Conservation (phyloP, 1,140 invertebrate species). For the Drosophila orosa region DNA sequence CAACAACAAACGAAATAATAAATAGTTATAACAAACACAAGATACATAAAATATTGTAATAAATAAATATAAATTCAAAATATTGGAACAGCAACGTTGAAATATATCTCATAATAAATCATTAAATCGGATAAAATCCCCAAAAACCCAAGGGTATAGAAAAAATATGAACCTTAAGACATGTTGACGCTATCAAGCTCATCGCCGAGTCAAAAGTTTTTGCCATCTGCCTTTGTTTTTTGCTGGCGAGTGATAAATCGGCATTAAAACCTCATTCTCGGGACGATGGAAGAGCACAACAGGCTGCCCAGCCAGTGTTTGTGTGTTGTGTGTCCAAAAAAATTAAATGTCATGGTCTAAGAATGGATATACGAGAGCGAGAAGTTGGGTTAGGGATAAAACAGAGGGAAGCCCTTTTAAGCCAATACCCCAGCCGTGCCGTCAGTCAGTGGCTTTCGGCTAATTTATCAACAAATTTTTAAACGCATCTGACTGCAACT, state of each 20-base stretch:
- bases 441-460: slow-evolving; percentile 54
- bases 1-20: too few species aligned
- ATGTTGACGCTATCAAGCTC: slow-evolving; percentile 39
- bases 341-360: slow-evolving; percentile 70
- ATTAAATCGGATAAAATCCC: not conserved
- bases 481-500: slow-evolving; percentile 50
- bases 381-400: slow-evolving; percentile 1
- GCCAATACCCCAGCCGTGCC: slow-evolving; percentile 31
- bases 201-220: slow-evolving; percentile 39
- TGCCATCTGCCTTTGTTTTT: slow-evolving; percentile 43
- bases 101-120: not conserved
- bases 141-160: not conserved
- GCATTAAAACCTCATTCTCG: slow-evolving; percentile 71
- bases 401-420: slow-evolving; percentile 31
- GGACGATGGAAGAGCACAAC: not conserved
- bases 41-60: too few species aligned
- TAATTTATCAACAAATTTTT: slow-evolving; percentile 78
- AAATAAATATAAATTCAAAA: not conserved
- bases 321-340: slow-evolving; percentile 62
- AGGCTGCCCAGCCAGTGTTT: slow-evolving; percentile 7
- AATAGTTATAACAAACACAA: not conserved
- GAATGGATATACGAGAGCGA: slow-evolving; percentile 19
- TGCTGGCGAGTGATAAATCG: slow-evolving; percentile 62
- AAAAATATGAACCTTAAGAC: slow-evolving; percentile 11
- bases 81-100: too few species aligned